These are phyloP conservation scores for Trichechus manatus DNA, from an alignment of 2,113 vertebrate species.

Conservation along the genomic window DNA sequence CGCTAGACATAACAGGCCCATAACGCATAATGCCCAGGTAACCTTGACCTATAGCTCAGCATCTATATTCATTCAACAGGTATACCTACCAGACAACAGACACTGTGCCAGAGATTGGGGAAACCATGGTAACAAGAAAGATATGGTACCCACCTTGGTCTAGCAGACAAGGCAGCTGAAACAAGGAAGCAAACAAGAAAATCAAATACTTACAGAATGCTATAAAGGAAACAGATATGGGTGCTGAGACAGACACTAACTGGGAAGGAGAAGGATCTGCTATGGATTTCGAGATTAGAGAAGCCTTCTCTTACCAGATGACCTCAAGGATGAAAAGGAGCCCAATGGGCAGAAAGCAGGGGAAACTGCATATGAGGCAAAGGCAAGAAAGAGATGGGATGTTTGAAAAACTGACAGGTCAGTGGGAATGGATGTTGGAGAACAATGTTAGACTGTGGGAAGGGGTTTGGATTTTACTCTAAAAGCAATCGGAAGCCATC, in stretches of 20 bases:
- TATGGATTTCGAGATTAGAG: neutral
- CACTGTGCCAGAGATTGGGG: neutral
- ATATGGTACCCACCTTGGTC: neutral
- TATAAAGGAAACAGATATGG: neutral
- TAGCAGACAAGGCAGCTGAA: neutral
- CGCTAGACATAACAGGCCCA: neutral
- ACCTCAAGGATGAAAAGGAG: neutral
- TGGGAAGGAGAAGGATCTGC: neutral
- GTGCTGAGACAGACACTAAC: neutral
- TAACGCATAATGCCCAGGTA: neutral
- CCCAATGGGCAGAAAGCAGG: neutral
- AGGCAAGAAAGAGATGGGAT: neutral
- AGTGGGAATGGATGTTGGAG: neutral
- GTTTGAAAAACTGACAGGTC: neutral
- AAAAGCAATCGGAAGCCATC: neutral
- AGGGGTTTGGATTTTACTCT: neutral
- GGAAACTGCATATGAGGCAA: neutral
- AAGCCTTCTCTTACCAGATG: neutral
- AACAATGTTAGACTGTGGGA: neutral
- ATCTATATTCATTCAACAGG: constrained; percentile 12
- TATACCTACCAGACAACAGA: neutral
- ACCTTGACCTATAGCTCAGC: neutral
- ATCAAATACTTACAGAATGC: neutral
- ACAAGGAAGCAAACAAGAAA: neutral
- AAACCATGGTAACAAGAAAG: neutral